phyloP scores from a whole-genome alignment of 2,888 invertebrate genomes.

The Heliothis peltigera region DNA sequence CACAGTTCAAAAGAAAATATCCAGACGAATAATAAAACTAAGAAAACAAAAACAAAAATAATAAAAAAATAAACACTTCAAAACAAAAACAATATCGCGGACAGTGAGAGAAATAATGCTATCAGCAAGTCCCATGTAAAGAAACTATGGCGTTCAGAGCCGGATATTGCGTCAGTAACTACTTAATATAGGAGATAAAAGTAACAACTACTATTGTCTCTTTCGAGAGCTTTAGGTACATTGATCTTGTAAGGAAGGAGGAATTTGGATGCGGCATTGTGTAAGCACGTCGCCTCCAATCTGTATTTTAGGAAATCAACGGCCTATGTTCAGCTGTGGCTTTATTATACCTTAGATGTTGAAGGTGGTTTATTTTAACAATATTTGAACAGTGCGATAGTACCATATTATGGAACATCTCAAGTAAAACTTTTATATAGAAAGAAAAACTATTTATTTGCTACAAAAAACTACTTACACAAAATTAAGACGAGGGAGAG shows the following conservation, averaged over 20 bases:
- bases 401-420: no score
- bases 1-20: neutral
- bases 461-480: no score
- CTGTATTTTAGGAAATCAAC: no score
- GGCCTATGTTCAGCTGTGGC: no score
- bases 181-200: constrained; percentile 72
- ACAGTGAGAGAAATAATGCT: constrained; percentile 69
- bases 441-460: no score
- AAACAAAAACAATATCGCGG: constrained; percentile 62
- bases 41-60: constrained; percentile 10
- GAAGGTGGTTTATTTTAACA: no score
- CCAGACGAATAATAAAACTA: constrained; percentile 1
- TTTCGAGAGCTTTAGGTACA: constrained; percentile 39
- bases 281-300: no score
- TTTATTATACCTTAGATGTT: no score
- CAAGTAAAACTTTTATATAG: no score
- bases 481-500: no score
- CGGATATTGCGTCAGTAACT: constrained; percentile 62
- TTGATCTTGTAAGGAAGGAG: neutral
- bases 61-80: no score
- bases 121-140: constrained; percentile 72
- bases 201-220: constrained; percentile 66
- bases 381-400: no score
- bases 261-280: constrained; percentile 32
- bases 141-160: constrained; percentile 67